Conservation (phyloP, 2,797 vertebrate species). For the Cephalopachus bancanus region DNA sequence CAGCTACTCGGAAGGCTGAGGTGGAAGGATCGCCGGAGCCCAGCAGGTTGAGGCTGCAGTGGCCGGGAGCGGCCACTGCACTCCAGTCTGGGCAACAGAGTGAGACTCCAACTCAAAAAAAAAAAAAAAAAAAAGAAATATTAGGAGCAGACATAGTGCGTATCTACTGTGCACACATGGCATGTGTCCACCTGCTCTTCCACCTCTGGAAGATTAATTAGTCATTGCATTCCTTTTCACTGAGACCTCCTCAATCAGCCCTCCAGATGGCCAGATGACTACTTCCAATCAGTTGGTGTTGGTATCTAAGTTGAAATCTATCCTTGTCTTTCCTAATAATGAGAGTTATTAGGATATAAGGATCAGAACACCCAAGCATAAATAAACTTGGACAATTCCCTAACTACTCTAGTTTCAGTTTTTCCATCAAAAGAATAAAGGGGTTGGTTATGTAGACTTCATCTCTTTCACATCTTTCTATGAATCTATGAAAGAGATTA, state of each 20-base stretch:
- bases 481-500: background rate
- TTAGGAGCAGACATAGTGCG: background rate
- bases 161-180: too few species aligned
- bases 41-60: too few species aligned
- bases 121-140: background rate
- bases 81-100: too few species aligned
- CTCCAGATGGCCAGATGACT: background rate
- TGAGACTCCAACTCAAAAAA: too few species aligned
- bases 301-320: background rate
- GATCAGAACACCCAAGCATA: background rate
- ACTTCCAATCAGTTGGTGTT: background rate
- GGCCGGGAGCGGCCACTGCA: too few species aligned
- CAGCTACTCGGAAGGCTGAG: too few species aligned
- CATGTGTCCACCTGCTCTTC: background rate
- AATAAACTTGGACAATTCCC: background rate
- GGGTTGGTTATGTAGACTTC: background rate
- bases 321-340: background rate
- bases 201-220: background rate
- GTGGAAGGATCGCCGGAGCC: too few species aligned
- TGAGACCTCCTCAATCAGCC: background rate
- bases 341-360: background rate
- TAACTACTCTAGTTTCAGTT: constrained; percentile 1
- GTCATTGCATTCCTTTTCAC: background rate
- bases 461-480: background rate
- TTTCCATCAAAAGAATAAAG: background rate